These are phyloP conservation scores for Coenonympha arcania DNA, from an alignment of 2,888 invertebrate genomes.

Conservation along the genomic window DNA sequence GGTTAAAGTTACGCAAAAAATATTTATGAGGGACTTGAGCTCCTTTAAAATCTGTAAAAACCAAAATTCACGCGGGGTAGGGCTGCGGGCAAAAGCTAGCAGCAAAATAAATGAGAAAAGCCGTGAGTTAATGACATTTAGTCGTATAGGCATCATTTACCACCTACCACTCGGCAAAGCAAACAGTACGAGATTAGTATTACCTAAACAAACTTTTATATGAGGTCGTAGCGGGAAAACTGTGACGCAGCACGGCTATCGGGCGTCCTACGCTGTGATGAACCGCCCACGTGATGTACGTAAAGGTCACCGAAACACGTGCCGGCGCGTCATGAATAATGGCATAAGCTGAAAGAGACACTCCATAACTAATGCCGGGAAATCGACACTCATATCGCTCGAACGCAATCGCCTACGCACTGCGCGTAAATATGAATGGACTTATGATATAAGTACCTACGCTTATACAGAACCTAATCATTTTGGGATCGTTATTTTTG, in stretches of 20 bases:
- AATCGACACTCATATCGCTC: neutral
- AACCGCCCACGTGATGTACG: neutral
- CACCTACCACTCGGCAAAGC: neutral
- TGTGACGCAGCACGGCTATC: neutral
- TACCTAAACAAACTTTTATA: neutral
- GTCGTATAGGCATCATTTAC: neutral
- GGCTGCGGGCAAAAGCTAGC: too few relatives aligned
- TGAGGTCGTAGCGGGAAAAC: neutral
- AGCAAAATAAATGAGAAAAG: too few relatives aligned
- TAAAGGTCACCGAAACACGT: conserved; percentile 11
- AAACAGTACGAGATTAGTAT: neutral
- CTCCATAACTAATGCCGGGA: neutral
- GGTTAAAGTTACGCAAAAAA: too few relatives aligned
- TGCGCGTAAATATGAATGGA: neutral
- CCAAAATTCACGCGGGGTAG: too few relatives aligned
- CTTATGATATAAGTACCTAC: neutral
- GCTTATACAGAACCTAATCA: too few relatives aligned
- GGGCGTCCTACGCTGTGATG: conserved; percentile 3
- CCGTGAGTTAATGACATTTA: too few relatives aligned
- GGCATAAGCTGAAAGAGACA: neutral
- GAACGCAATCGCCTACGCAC: neutral
- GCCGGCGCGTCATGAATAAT: conserved; percentile 1
- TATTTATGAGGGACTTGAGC: too few relatives aligned
- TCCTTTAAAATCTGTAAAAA: too few relatives aligned
- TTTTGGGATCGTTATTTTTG: too few relatives aligned